Evolutionary conservation across 2,797 vertebrate species (phyloP).

Genomic region (Lagocephalus sceleratus): DNA sequence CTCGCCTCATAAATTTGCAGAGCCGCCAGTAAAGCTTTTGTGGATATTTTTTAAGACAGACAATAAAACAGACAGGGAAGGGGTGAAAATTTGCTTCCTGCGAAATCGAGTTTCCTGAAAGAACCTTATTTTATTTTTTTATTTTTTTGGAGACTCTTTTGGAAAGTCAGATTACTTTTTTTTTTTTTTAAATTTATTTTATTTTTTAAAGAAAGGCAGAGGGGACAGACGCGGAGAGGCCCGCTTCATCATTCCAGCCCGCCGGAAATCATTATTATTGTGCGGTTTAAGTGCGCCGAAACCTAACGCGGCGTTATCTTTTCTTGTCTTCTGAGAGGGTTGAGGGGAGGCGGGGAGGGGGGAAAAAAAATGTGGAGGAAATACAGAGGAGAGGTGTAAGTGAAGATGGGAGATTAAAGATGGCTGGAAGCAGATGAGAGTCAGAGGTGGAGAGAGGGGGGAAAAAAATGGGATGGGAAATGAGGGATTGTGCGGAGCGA

Average conservation of each 20-base stretch:
- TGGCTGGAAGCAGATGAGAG: constrained; percentile 46
- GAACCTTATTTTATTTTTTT: constrained; percentile 2
- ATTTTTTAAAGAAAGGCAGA: background rate
- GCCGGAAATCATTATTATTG: constrained; percentile 10
- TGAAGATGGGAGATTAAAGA: constrained; percentile 35
- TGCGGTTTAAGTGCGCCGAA: background rate
- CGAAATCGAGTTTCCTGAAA: constrained; percentile 13
- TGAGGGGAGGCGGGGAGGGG: background rate
- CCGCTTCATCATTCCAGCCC: background rate
- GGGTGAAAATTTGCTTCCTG: constrained; percentile 5
- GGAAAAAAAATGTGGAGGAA: constrained; percentile 9
- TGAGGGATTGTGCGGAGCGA: constrained; percentile 55
- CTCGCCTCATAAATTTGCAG: constrained; percentile 1
- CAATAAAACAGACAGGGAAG: background rate
- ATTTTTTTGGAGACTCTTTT: constrained; percentile 1
- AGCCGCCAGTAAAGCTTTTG: constrained; percentile 4
- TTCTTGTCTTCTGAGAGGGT: constrained; percentile 2
- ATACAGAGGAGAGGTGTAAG: constrained; percentile 16
- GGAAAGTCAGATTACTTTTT: constrained; percentile 1
- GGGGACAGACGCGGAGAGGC: background rate
- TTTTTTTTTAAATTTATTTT: background rate
- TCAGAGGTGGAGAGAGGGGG: constrained; percentile 24
- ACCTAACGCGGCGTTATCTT: background rate
- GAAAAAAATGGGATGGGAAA: constrained; percentile 46
- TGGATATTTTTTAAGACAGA: constrained; percentile 5